Evolutionary conservation across 2,113 vertebrate genomes (phyloP), one percentile per base, ranked within the genome.

Genomic region (Odobenus rosmarus): DNA sequence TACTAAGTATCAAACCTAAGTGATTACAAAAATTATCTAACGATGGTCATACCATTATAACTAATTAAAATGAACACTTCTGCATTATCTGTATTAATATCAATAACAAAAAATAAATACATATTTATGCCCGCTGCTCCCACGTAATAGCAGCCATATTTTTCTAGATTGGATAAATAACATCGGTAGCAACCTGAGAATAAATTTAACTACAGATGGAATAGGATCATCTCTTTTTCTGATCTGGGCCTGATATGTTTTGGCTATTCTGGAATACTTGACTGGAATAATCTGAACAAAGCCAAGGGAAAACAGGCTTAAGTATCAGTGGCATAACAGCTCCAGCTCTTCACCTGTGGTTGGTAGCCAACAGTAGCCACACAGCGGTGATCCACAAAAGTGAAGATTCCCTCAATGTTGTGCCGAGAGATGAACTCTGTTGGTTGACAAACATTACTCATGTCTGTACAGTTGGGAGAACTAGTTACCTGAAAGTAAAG

Each of bases 401-500:
- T 99, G 98, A 99, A 99, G 19, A 99, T 95, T 0, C 99, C 99
- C 1, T 99, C 99, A 7, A 99, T 99, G 98, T 99, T 99, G 98
- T 99, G 99, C 2, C 99, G 98, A 61, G 99, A 99, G 97, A 99
- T 99, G 98, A 99, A 99, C 92, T 99, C 99, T 1, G 99, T 99
- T 0, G 99, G 99, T 83, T 99, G 99, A 51, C 99, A 99, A 51
- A 99, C 97, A 0, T 98, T 99, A 98, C 98, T 99, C 88, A 99
- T 98, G 98, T 99, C 99, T 4, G 99, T 98, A 82, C 99, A 99
- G 85, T 98, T 99, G 33, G 99, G 99, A 1, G 99, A 99, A 98
- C 99, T 99, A 2, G 99, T 99, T 61, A 99, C 99, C 99, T 99
- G 95, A 28, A 23, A 79, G 39, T 57, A 0, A 31, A 62, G 36